A percentile compares a stretch with the other conserved stretches of the same genome.
Evolutionary conservation across 2,113 vertebrate species (phyloP).

Genomic region (Aphelocoma coerulescens): DNA sequence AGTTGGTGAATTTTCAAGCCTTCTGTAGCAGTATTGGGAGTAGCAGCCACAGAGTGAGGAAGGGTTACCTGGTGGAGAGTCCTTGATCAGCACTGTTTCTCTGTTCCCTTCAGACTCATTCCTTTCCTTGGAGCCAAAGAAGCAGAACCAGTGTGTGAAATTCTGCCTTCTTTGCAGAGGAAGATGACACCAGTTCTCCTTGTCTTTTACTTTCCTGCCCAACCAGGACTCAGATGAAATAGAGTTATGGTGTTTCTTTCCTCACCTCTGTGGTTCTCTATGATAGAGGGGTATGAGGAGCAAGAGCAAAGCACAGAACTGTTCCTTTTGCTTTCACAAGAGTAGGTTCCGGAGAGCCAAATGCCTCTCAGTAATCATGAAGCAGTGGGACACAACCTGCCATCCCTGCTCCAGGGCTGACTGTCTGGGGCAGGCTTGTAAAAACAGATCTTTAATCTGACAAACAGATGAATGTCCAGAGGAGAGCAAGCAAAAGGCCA

Average conservation of each 20-base stretch:
- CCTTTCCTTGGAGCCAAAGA: not conserved
- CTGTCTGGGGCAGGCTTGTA: not conserved
- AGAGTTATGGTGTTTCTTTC: fast-evolving
- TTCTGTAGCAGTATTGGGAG: not conserved
- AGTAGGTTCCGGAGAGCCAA: not conserved
- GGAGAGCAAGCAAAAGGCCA: not conserved
- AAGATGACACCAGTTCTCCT: not conserved
- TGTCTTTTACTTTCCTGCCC: not conserved
- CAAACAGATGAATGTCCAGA: not conserved
- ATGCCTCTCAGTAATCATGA: not conserved
- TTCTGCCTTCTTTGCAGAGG: not conserved
- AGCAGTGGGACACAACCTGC: not conserved
- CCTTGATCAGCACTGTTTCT: not conserved
- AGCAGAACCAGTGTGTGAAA: not conserved
- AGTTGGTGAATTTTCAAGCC: not conserved
- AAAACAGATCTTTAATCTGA: not conserved
- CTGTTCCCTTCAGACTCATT: not conserved
- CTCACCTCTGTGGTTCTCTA: not conserved
- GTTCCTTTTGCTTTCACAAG: not conserved
- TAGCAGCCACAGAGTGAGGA: not conserved
- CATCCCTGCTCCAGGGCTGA: not conserved
- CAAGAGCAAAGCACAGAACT: not conserved
- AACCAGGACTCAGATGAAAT: not conserved
- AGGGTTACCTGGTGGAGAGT: not conserved
- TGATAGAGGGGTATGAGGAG: not conserved